phyloP scores from a whole-genome alignment of 2,797 vertebrate species.

The Cynodonichthys magdalenae region DNA sequence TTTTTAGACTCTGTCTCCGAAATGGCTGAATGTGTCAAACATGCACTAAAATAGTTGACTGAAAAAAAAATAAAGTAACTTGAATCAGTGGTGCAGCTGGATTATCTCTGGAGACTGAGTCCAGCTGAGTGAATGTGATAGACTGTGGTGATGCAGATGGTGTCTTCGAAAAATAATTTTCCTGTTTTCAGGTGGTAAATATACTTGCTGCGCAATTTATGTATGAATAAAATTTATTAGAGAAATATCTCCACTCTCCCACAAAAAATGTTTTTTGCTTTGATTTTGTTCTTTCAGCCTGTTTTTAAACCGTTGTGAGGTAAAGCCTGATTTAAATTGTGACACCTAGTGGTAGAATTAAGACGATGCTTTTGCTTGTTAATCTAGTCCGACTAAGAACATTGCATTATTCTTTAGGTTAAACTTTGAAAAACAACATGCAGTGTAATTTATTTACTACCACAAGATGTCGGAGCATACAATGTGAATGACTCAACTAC shows the following conservation, averaged over 20 bases:
- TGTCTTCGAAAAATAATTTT: conserved; percentile 76
- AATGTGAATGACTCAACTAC: too few relatives aligned
- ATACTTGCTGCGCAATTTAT: conserved; percentile 83
- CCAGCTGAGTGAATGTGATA: conserved; percentile 47
- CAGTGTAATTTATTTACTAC: too few relatives aligned
- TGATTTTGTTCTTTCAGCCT: conserved; percentile 4
- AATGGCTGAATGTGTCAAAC: conserved; percentile 43
- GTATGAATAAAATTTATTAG: conserved; percentile 87
- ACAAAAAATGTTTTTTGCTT: conserved; percentile 36
- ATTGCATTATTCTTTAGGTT: too few relatives aligned
- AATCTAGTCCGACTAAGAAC: too few relatives aligned
- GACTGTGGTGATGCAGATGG: conserved; percentile 57
- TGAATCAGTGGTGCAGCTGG: conserved; percentile 72
- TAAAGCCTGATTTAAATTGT: conserved; percentile 2
- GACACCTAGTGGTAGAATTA: conserved; percentile 49
- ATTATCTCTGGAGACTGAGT: conserved; percentile 75
- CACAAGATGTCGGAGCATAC: too few relatives aligned
- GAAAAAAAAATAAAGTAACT: conserved; percentile 13
- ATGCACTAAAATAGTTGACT: conserved; percentile 71
- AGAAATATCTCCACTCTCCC: conserved; percentile 60
- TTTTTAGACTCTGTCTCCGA: conserved; percentile 66
- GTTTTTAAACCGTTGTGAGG: too few relatives aligned
- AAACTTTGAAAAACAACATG: too few relatives aligned
- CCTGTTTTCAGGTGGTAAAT: conserved; percentile 76
- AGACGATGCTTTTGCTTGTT: not conserved